phyloP scores from a whole-genome alignment of 2,113 vertebrate species.

The Xiphophorus couchianus region DNA sequence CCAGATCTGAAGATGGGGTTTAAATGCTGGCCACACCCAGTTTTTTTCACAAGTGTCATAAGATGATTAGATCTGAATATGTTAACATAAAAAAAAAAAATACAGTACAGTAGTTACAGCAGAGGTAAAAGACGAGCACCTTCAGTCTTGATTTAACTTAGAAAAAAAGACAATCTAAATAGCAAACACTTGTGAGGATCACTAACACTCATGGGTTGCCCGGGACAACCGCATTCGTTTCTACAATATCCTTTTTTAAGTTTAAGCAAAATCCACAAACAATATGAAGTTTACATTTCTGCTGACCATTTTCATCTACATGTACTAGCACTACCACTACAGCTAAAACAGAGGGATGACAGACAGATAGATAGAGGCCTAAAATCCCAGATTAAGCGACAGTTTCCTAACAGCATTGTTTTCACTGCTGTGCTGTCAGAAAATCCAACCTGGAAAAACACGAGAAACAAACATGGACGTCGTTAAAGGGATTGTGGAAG shows the following conservation, averaged over 20 bases:
- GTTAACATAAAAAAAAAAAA: background rate
- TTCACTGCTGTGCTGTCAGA: slow-evolving; percentile 72
- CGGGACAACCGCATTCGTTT: slow-evolving; percentile 14
- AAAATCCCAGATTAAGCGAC: slow-evolving; percentile 54
- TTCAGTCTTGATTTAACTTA: slow-evolving; percentile 20
- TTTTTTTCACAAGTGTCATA: slow-evolving; percentile 13
- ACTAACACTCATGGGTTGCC: background rate
- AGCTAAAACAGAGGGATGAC: slow-evolving; percentile 7
- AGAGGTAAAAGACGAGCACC: slow-evolving; percentile 21
- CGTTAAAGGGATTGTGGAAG: slow-evolving; percentile 53
- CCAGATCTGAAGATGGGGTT: background rate
- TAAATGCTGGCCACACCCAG: slow-evolving; percentile 1
- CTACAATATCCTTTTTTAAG: slow-evolving; percentile 1
- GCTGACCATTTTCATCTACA: slow-evolving; percentile 67
- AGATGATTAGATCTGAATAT: slow-evolving; percentile 13
- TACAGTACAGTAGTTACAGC: slow-evolving; percentile 20
- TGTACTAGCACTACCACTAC: slow-evolving; percentile 30
- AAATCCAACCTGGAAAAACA: slow-evolving; percentile 75
- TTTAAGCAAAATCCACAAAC: slow-evolving; percentile 43
- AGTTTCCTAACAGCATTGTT: slow-evolving; percentile 58
- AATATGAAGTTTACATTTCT: slow-evolving; percentile 54
- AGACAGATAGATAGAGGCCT: slow-evolving; percentile 6
- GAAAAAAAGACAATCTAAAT: slow-evolving; percentile 19
- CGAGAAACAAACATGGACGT: slow-evolving; percentile 65
- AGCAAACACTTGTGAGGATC: slow-evolving; percentile 19